Evolutionary conservation across 2,888 invertebrate species (phyloP).

Genomic region (Chymomyza procnemis): DNA sequence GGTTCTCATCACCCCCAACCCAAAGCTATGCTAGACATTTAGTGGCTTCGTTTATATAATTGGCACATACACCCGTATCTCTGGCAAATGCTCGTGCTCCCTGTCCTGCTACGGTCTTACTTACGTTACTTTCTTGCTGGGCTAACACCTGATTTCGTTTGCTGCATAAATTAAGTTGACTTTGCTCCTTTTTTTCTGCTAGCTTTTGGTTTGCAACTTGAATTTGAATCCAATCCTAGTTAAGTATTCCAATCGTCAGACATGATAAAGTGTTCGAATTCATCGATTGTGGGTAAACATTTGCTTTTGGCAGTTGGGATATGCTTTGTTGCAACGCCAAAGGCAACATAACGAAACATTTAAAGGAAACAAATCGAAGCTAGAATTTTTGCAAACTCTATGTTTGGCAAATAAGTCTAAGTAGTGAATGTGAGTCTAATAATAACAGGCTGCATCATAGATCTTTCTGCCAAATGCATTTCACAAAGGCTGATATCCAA

Average conservation of each 20-base stretch:
- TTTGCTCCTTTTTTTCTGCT: constrained; percentile 10
- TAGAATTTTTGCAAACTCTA: background rate
- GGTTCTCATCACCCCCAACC: constrained; percentile 17
- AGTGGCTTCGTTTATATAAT: constrained; percentile 24
- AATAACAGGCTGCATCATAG: no score
- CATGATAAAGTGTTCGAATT: constrained; percentile 32
- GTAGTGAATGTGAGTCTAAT: no score
- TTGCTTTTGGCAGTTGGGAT: constrained; percentile 6
- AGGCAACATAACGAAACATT: background rate
- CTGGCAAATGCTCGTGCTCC: no score
- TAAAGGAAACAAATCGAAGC: background rate
- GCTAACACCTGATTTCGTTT: constrained; percentile 7
- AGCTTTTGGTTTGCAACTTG: background rate
- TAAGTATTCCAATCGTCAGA: constrained; percentile 41
- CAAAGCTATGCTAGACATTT: constrained; percentile 36
- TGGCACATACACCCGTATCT: constrained; percentile 7
- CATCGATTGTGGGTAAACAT: constrained; percentile 32
- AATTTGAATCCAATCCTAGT: constrained; percentile 16
- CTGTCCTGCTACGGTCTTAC: background rate
- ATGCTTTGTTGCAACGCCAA: background rate
- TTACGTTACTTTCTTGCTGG: background rate
- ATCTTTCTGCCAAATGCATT: no score
- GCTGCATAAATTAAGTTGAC: constrained; percentile 41
- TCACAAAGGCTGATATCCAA: background rate
- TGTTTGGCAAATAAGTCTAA: background rate